Percentiles rank a stretch among this genome's conserved stretches.
Conservation (phyloP, 2,888 invertebrate genomes). For the Archips crataeganus region DNA sequence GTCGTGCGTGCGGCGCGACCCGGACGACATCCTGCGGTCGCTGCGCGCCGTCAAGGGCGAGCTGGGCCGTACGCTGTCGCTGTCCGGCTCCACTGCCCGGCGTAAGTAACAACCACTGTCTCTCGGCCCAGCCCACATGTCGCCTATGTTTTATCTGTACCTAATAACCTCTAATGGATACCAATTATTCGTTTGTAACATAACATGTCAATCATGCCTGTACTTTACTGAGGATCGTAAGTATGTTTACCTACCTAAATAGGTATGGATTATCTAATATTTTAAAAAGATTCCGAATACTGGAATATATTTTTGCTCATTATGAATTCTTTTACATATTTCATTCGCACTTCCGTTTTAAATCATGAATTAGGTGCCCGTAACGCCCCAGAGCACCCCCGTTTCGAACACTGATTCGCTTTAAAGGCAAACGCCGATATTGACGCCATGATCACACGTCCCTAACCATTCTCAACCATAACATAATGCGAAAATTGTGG, state of each 20-base stretch:
- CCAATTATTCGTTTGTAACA: conserved; percentile 6
- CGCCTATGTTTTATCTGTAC: conserved; percentile 3
- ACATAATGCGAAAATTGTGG: conserved; percentile 73
- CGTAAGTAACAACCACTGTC: conserved; percentile 86
- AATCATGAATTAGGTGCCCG: conserved; percentile 19
- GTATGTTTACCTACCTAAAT: conserved; percentile 4
- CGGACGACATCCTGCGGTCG: conserved; percentile 93
- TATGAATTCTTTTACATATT: conserved; percentile 30
- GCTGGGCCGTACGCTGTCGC: conserved; percentile 92
- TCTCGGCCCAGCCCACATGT: not conserved
- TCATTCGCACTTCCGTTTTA: conserved; percentile 29
- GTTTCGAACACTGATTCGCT: conserved; percentile 29
- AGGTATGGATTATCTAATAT: not conserved
- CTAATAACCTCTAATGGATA: conserved; percentile 2
- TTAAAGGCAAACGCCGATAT: conserved; percentile 44
- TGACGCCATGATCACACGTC: conserved; percentile 53
- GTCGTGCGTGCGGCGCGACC: conserved; percentile 93
- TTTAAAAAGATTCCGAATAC: conserved; percentile 7
- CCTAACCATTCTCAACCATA: conserved; percentile 60
- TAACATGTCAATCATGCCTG: conserved; percentile 6
- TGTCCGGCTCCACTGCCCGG: conserved; percentile 90
- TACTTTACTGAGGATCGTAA: conserved; percentile 16
- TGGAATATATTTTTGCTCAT: conserved; percentile 13
- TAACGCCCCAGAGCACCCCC: conserved; percentile 27
- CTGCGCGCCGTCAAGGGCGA: conserved; percentile 94